Conservation (phyloP, 2,888 invertebrate species). For the Eilema depressum region DNA sequence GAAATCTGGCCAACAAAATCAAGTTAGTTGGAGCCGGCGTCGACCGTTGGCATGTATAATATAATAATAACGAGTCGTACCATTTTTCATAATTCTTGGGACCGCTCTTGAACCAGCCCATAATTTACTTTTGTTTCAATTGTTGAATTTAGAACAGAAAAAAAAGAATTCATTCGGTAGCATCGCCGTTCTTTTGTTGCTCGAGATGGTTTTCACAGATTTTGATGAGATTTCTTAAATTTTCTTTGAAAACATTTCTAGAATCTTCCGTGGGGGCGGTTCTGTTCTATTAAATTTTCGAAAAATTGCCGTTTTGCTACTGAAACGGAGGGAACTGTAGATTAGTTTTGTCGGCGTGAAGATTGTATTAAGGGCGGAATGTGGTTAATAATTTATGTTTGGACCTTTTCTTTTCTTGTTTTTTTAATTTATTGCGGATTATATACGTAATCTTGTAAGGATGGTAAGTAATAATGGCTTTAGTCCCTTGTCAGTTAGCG, state of each 20-base stretch:
- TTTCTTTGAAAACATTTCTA: conserved; percentile 45
- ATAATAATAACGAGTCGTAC: conserved; percentile 56
- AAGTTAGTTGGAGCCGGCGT: conserved; percentile 39
- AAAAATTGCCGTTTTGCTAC: conserved; percentile 48
- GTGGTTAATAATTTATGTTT: conserved; percentile 41
- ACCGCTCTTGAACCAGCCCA: conserved; percentile 60
- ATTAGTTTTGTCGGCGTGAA: conserved; percentile 49
- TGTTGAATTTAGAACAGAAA: conserved; percentile 71
- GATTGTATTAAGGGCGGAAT: conserved; percentile 44
- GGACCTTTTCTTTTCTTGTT: conserved; percentile 8
- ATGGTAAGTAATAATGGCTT: conserved; percentile 42
- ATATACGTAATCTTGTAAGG: conserved; percentile 17
- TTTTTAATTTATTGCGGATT: conserved; percentile 23
- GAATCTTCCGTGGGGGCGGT: conserved; percentile 28
- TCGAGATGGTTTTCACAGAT: conserved; percentile 51
- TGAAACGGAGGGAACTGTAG: conserved; percentile 40
- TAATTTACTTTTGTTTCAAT: conserved; percentile 86
- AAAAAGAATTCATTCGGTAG: conserved; percentile 74
- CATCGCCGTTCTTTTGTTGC: conserved; percentile 63
- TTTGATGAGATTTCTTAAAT: conserved; percentile 62
- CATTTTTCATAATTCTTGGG: conserved; percentile 78
- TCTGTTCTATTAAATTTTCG: conserved; percentile 45
- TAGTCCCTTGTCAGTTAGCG: conserved; percentile 40
- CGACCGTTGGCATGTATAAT: conserved; percentile 48
- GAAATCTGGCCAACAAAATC: conserved; percentile 41